Percentiles rank a stretch among this genome's conserved stretches.
These are phyloP conservation scores for Halcyon chelicuti DNA, from an alignment of 2,797 vertebrate genomes.

Conservation along the genomic window DNA sequence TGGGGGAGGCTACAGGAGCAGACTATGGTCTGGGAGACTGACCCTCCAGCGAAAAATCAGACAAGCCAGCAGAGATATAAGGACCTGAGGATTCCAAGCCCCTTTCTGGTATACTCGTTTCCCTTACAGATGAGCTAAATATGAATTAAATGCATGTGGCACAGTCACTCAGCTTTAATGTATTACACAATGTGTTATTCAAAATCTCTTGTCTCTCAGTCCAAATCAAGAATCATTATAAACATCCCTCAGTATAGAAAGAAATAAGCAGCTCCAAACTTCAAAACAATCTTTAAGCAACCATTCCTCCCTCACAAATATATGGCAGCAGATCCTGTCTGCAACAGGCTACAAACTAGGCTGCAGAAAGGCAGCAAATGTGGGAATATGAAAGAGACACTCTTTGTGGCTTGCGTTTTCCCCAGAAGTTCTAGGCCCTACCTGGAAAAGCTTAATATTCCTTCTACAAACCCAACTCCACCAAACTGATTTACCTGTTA, in stretches of 20 bases:
- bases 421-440: background rate
- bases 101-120: background rate
- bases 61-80: background rate
- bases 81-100: background rate
- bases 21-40: background rate
- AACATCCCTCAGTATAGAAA: background rate
- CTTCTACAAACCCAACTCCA: background rate
- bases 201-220: background rate
- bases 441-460: background rate
- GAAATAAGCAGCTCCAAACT: background rate
- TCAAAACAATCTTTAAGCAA: background rate
- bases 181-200: background rate
- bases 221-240: background rate
- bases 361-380: background rate
- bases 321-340: background rate
- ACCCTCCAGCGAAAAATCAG: background rate
- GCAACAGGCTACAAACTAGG: background rate
- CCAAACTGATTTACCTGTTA: slow-evolving; percentile 51
- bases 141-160: slow-evolving; percentile 11
- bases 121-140: background rate
- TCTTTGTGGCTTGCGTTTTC: background rate
- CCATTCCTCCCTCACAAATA: background rate
- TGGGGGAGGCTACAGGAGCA: background rate
- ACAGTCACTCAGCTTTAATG: background rate
- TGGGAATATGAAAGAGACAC: background rate